Evolutionary conservation across 1,140 invertebrate genomes (phyloP).

Genomic region (Orchestia grillus): DNA sequence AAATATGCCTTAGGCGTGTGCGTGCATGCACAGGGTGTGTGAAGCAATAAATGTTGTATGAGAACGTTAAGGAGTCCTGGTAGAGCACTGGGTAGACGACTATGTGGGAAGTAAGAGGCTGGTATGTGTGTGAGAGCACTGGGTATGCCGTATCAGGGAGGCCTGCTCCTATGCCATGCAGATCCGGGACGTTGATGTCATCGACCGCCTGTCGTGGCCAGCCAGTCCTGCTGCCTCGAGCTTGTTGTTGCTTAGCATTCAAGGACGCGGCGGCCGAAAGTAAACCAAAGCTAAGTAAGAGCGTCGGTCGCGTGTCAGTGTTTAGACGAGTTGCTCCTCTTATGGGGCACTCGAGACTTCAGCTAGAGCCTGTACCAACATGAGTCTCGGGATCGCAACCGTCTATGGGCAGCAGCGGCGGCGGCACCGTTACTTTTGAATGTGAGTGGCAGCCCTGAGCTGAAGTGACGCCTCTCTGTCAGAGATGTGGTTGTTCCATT

Average conservation of each 20-base stretch:
- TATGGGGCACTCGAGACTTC: slow-evolving; percentile 14
- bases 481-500: neutral
- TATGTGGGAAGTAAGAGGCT: neutral
- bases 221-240: neutral
- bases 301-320: slow-evolving; percentile 5
- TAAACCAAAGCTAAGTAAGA: neutral
- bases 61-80: neutral
- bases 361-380: neutral
- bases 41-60: neutral
- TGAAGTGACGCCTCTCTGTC: neutral
- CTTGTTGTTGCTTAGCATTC: slow-evolving; percentile 34
- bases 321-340: slow-evolving; percentile 13
- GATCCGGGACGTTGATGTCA: slow-evolving; percentile 34
- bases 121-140: neutral
- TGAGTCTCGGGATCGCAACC: neutral
- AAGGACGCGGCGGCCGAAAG: slow-evolving; percentile 4
- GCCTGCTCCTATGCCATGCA: neutral
- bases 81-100: neutral
- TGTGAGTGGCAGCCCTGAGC: neutral
- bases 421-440: neutral
- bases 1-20: neutral
- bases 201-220: slow-evolving; percentile 21
- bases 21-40: neutral
- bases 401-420: neutral
- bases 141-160: neutral